These are phyloP conservation scores for Netelia melanura DNA, from an alignment of 2,888 invertebrate genomes.

Conservation along the genomic window DNA sequence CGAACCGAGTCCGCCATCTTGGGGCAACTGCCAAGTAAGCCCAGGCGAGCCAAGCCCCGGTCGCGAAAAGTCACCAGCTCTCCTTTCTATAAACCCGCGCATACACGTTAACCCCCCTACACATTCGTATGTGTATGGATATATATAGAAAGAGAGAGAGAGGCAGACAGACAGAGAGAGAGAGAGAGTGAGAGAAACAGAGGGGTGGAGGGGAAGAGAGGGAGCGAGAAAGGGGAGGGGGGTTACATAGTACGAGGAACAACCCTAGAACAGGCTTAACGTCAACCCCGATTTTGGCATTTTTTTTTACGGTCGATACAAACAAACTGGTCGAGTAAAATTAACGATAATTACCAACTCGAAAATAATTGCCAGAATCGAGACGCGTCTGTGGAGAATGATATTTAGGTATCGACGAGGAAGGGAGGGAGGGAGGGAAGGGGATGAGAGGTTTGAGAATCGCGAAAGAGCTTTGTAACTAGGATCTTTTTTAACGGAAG, in stretches of 20 bases:
- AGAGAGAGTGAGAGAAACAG: neutral
- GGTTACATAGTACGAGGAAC: neutral
- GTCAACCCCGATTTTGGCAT: conserved; percentile 10
- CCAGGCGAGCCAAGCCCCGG: conserved; percentile 74
- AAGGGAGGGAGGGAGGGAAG: neutral
- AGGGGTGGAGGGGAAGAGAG: neutral
- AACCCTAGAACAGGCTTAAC: neutral
- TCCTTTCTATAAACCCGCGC: conserved; percentile 10
- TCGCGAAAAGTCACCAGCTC: conserved; percentile 74
- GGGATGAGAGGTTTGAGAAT: neutral
- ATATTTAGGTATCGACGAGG: neutral
- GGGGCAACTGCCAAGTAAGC: conserved; percentile 82
- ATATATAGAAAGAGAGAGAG: neutral
- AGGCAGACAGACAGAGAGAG: neutral
- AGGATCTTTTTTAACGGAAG: conserved; percentile 3
- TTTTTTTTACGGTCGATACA: conserved; percentile 6
- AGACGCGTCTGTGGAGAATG: neutral
- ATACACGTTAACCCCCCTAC: neutral
- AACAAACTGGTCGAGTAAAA: neutral
- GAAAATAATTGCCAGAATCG: neutral
- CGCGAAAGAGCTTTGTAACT: neutral
- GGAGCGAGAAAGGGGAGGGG: neutral
- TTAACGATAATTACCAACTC: neutral
- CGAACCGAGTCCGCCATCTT: conserved; percentile 84
- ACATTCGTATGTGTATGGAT: neutral